Evolutionary conservation across 2,888 invertebrate species (phyloP), one percentile per base, ranked within the genome.

Genomic region (Scaptomyza caliginosa): DNA sequence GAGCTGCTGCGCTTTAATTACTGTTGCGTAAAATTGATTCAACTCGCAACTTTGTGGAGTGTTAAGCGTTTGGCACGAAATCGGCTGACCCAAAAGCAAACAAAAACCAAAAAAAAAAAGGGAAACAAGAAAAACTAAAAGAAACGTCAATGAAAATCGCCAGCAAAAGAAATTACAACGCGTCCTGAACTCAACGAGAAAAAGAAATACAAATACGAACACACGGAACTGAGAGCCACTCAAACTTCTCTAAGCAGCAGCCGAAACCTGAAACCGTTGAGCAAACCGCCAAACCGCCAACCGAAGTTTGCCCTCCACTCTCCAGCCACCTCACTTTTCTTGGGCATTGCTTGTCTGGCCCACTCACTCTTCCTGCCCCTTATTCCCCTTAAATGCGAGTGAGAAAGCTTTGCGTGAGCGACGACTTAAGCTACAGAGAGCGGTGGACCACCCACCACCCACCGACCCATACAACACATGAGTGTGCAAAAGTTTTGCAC

Each of bases 21-120:
- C 80, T 88, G 86, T 86, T 83, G 88, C 88, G 83, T 83, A 88
- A 83, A 83, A 83, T 88, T 83, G 83, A 86, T 83, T 79, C 74
- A 86, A 86, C 84, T 87, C 67, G 79, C 86, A 84, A 86, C 87
- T 86, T 83, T 84, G 88, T 79, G 76, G 86, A 86, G 88, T 86
- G 88, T 83, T 86, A 76, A 83, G 88, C 86, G 80, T 73, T 88
- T 74, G 80, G 46, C 81, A 82, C 80, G 80, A 71, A 84, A 68
- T 77, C 68, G 55, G 28, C 76, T 71, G 77, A 70, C 76, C 73
- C 67, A 54, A 63, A 54, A 49, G 40, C 66, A 74, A 21, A 16
- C 36, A 45, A 34, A 16, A 23, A 24, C 21, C 10, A 38, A 42
- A 49, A 38, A 46, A 40, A 24, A 26, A 43, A 17, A 11, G 40